Percentiles rank a stretch among this genome's conserved stretches.
Evolutionary conservation across 2,113 vertebrate genomes (phyloP).

Genomic region (Oryzias curvinotus): DNA sequence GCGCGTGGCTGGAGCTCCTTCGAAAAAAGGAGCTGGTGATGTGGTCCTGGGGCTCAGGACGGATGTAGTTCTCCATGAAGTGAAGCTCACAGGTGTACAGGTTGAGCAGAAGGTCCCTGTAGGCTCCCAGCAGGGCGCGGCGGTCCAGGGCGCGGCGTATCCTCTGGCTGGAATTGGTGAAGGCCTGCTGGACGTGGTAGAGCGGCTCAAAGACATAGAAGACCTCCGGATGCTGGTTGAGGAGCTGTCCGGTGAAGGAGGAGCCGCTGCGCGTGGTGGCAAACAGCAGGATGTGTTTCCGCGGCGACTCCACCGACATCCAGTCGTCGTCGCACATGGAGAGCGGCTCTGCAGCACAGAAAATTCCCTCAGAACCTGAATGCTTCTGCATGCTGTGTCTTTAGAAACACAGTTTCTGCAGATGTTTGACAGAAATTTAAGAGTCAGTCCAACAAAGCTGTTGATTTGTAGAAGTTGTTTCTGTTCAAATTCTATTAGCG

Average conservation of each 20-base stretch:
- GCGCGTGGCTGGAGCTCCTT: conserved; percentile 77
- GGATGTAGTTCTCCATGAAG: conserved; percentile 81
- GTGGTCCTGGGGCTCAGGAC: conserved; percentile 75
- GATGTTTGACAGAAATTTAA: too few species aligned
- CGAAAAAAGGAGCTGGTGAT: conserved; percentile 76
- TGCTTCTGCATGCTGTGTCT: too few species aligned
- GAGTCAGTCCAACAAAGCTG: too few species aligned
- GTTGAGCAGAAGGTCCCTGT: conserved; percentile 80
- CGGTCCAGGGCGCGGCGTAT: conserved; percentile 65
- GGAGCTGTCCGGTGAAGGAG: conserved; percentile 82
- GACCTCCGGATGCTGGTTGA: conserved; percentile 80
- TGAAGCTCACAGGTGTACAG: conserved; percentile 80
- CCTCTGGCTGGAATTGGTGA: conserved; percentile 75
- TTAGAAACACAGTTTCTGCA: too few species aligned
- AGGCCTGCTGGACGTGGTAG: conserved; percentile 79
- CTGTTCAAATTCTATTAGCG: too few species aligned
- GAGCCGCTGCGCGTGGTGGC: conserved; percentile 82
- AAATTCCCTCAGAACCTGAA: too few species aligned
- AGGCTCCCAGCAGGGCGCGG: conserved; percentile 75
- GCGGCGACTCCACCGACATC: conserved; percentile 34
- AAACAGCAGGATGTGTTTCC: conserved; percentile 80
- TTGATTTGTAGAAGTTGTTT: too few species aligned
- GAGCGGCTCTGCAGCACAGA: too few species aligned
- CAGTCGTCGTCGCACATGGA: conserved; percentile 67
- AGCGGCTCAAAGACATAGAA: conserved; percentile 84